Evolutionary conservation across 2,888 invertebrate genomes (phyloP).

Genomic region (Teinopalpus imperialis): DNA sequence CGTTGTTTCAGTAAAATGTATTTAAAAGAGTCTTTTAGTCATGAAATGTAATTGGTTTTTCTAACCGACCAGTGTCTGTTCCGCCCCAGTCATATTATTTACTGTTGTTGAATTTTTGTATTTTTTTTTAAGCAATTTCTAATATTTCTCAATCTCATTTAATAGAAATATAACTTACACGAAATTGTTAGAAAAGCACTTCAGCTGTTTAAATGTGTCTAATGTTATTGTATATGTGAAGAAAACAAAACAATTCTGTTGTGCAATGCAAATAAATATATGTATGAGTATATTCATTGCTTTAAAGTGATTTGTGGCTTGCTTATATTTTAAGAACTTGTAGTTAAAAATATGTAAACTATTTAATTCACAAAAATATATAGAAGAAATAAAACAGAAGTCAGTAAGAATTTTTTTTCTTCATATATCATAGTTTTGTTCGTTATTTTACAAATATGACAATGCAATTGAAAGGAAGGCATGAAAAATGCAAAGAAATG

Average conservation of each 20-base stretch:
- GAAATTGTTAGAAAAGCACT: constrained; percentile 50
- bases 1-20: constrained; percentile 42
- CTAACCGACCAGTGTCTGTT: constrained; percentile 7
- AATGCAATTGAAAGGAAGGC: too few species aligned
- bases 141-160: constrained; percentile 22
- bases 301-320: constrained; percentile 13
- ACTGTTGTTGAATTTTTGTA: constrained; percentile 26
- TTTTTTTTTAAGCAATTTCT: constrained; percentile 31
- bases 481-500: too few species aligned
- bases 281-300: constrained; percentile 1
- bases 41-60: background rate
- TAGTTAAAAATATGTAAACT: constrained; percentile 4
- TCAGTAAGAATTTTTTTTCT: constrained; percentile 10
- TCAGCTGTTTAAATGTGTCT: constrained; percentile 31
- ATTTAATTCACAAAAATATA: constrained; percentile 2
- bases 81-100: constrained; percentile 14
- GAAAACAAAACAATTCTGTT: constrained; percentile 3
- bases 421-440: too few species aligned
- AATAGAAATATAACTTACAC: constrained; percentile 34
- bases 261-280: too few species aligned
- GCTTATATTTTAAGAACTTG: constrained; percentile 1
- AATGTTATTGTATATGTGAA: constrained; percentile 4
- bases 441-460: background rate
- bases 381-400: constrained; percentile 10
- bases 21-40: constrained; percentile 1